Conservation (phyloP, 2,888 invertebrate species). For the Caenorhabditis drosophilae region DNA sequence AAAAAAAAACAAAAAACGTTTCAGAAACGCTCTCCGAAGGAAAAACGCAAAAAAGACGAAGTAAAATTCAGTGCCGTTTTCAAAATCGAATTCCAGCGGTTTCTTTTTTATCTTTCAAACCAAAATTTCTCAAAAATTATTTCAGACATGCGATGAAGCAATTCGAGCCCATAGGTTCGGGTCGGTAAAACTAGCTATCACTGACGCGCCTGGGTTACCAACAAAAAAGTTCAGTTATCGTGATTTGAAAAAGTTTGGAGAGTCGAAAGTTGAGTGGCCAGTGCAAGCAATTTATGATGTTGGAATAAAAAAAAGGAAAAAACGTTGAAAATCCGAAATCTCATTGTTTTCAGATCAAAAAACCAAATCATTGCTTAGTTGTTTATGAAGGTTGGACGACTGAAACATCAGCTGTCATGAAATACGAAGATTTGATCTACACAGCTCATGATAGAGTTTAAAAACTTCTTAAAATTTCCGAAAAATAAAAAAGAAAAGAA, state of each 20-base stretch:
- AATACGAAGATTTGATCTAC: background rate
- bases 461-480: background rate
- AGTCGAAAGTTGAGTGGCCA: background rate
- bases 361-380: background rate
- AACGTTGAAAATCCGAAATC: too few species aligned
- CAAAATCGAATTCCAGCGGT: background rate
- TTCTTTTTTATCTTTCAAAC: background rate
- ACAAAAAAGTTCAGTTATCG: background rate
- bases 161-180: background rate
- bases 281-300: background rate
- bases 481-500: background rate
- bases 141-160: background rate
- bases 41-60: background rate
- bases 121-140: background rate
- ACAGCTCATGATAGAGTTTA: background rate
- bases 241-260: background rate
- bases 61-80: background rate
- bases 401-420: background rate
- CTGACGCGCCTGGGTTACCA: background rate
- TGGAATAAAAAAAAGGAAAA: constrained; percentile 3
- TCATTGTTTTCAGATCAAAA: background rate
- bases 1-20: too few species aligned
- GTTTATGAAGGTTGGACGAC: constrained; percentile 25
- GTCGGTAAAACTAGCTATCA: background rate
- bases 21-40: background rate